Percentiles rank a stretch among this genome's conserved stretches.
These are phyloP conservation scores for Phodopus roborovskii DNA, from an alignment of 2,113 vertebrate species.

Conservation along the genomic window DNA sequence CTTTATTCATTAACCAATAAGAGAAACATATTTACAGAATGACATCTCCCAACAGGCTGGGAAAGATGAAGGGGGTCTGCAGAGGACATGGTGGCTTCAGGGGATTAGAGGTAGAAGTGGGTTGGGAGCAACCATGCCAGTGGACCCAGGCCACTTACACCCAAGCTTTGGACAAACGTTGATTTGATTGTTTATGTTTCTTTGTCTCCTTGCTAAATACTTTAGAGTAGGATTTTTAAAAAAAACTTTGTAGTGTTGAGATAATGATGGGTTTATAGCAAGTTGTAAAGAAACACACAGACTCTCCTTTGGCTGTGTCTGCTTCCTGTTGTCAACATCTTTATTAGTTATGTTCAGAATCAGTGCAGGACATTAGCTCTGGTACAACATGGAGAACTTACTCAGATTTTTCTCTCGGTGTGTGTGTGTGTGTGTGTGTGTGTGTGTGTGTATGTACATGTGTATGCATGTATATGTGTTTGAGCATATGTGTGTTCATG, in stretches of 20 bases:
- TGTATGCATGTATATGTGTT: background rate
- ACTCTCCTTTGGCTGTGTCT: background rate
- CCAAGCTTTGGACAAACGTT: background rate
- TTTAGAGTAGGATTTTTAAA: background rate
- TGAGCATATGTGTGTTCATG: background rate
- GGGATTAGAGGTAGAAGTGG: background rate
- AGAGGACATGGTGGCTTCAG: background rate
- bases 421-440: background rate
- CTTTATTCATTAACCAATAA: too few species aligned
- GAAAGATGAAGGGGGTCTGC: background rate
- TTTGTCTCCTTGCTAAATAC: background rate
- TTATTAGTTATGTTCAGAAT: background rate
- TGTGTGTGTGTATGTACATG: background rate
- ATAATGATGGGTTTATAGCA: background rate
- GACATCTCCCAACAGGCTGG: background rate
- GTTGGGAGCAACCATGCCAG: fast-evolving
- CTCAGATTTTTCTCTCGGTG: background rate
- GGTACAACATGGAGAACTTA: background rate
- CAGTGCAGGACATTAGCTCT: background rate
- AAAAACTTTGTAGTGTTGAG: background rate
- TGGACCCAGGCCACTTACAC: too few species aligned
- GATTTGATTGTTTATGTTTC: background rate
- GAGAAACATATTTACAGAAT: too few species aligned
- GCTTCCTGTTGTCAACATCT: background rate
- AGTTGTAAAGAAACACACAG: background rate